A percentile compares a stretch with the other conserved stretches of the same genome.
Evolutionary conservation across 2,888 invertebrate genomes (phyloP).

Genomic region (Steinernema carpocapsae): DNA sequence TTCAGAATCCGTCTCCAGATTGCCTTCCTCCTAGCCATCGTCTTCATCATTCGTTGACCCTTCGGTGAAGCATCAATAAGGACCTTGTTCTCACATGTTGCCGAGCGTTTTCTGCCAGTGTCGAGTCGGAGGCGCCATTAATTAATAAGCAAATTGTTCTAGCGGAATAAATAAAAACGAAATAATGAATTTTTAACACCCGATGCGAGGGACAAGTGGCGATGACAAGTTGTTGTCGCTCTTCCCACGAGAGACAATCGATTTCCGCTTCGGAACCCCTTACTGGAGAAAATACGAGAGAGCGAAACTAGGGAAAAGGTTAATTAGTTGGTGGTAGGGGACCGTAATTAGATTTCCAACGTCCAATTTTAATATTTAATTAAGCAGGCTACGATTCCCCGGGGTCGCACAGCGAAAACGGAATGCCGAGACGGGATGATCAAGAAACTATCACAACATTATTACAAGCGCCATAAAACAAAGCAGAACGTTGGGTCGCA

Average conservation of each 20-base stretch:
- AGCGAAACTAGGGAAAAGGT: constrained; percentile 5
- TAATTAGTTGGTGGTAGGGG: constrained; percentile 25
- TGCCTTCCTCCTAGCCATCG: not conserved
- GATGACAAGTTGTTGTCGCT: constrained; percentile 26
- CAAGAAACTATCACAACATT: too few relatives aligned
- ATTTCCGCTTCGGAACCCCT: constrained; percentile 11
- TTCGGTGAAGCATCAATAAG: not conserved
- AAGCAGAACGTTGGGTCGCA: too few relatives aligned
- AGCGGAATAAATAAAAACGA: constrained; percentile 26
- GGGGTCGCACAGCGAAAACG: not conserved
- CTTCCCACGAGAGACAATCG: not conserved
- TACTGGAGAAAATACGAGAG: not conserved
- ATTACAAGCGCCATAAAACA: too few relatives aligned
- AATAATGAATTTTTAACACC: constrained; percentile 29
- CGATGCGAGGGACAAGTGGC: constrained; percentile 6
- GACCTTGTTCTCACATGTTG: not conserved
- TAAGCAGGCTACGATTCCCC: constrained; percentile 10
- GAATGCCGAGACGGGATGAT: too few relatives aligned
- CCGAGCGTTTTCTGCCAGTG: not conserved
- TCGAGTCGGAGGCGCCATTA: not conserved
- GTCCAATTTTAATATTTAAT: constrained; percentile 31
- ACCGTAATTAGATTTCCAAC: not conserved
- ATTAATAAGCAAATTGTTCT: constrained; percentile 25
- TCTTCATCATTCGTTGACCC: not conserved
- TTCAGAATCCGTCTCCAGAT: not conserved